Evolutionary conservation across 1,140 invertebrate species (phyloP), one percentile per base, ranked within the genome.

Genomic region (Halesus radiatus): DNA sequence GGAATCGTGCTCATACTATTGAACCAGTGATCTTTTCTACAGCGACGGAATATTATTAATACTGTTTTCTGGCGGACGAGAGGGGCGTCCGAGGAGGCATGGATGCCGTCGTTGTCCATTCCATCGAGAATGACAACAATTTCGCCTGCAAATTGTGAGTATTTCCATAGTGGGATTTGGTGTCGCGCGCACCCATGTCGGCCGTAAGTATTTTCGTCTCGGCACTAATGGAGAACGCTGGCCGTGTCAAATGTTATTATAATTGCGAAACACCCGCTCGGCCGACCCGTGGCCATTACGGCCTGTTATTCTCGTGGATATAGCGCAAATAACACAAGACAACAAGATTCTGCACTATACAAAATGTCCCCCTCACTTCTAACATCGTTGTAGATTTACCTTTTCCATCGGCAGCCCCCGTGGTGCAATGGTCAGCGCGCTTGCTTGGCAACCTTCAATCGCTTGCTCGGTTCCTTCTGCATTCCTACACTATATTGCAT

Each of bases 181-280:
- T 74, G 66, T 79, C 78, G 79, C 73, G 76, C 76, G 76, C 76
- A 78, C 76, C 76, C 79, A 60, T 66, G 74, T 62, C 56, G 74
- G 45, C 70, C 73, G 79, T 72, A 74, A 80, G 68, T 80, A 80
- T 80, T 80, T 80, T 76, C 73, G 79, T 80, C 79, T 62, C 26
- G 26, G 58, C 64, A 32, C 78, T 74, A 79, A 79, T 79, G 77
- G 78, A 52, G 60, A 52, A 70, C 58, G 78, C 72, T 54, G 78
- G 70, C 78, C 78, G 78, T 80, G 78, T 80, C 78, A 76, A 73
- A 78, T 68, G 37, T 45, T 45, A 45, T 45, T 45, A 45, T 45
- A 45, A 64, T 80, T 80, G 79, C 79, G 79, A 80, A 76, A 80
- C 74, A 84, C 85, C 86, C 85, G 86, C 86, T 86, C 50, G 54